phyloP scores from a whole-genome alignment of 1,140 invertebrate genomes.

The Frieseomelitta varia region DNA sequence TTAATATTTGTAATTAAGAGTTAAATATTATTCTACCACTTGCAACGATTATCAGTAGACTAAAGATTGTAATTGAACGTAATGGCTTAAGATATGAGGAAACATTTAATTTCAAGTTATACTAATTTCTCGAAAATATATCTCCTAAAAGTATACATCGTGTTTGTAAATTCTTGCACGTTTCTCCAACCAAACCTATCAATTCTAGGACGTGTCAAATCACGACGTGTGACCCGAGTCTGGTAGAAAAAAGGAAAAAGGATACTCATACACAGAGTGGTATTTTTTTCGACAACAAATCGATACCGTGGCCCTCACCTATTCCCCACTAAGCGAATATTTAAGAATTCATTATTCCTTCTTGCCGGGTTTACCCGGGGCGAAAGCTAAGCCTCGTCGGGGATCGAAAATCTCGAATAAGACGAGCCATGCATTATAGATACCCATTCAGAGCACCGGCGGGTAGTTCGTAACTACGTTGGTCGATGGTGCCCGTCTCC shows the following conservation, averaged over 20 bases:
- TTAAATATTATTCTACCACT: too few relatives aligned
- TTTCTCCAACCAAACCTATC: neutral
- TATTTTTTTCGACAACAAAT: conserved; percentile 48
- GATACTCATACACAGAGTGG: neutral
- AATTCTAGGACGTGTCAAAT: neutral
- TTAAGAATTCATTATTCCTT: conserved; percentile 69
- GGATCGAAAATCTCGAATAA: conserved; percentile 74
- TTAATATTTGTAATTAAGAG: too few relatives aligned
- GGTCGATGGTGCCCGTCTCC: conserved; percentile 49
- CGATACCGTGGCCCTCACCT: conserved; percentile 43
- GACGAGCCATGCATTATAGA: conserved; percentile 74
- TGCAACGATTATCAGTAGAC: too few relatives aligned
- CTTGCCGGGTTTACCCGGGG: conserved; percentile 40
- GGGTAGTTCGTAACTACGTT: conserved; percentile 63
- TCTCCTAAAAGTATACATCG: neutral
- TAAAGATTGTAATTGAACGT: too few relatives aligned
- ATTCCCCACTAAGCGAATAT: conserved; percentile 62
- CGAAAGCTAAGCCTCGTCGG: conserved; percentile 61
- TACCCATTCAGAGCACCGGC: conserved; percentile 64
- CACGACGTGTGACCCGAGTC: neutral
- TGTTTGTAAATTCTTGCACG: neutral
- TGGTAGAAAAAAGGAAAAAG: too few relatives aligned
- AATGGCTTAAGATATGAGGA: too few relatives aligned
- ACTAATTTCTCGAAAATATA: too few relatives aligned
- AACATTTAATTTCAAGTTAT: too few relatives aligned